Base-by-base conservation (phyloP, 2,888 invertebrate genomes). In the Polyommatus icarus region DNA sequence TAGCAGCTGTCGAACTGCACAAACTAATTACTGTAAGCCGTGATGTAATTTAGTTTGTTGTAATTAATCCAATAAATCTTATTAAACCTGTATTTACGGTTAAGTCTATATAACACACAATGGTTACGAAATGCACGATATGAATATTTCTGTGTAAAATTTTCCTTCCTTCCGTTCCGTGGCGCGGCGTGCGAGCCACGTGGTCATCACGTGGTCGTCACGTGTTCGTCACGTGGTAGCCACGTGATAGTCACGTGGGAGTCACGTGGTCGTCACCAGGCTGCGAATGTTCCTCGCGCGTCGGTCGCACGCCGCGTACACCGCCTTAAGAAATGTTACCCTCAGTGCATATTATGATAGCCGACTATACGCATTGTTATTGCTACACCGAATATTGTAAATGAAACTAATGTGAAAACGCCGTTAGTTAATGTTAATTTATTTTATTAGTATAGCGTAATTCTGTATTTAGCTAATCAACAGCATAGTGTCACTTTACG, bases 341-440 rank as follows among this genome's bases (percentile, higher is more conserved):
- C 81, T 83, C 84, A 84, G 83, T 84, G 85, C 86, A 86, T 87
- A 40, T 8, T 40, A 87, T 86, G 84, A 87, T 87, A 88, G 87
- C 87, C 87, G 87, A 87, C 84, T 84, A 81, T 83, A 83, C 79
- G 89, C 89, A 91, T 93, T 93, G 93, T 93, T 93, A 92, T 75
- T 90, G 89, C 90, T 88, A 89, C 91, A 92, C 93, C 92, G 91
- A 92, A 92, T 89, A 89, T 90, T 90, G 89, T 90, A 89, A 89
- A 88, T 88, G 84, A 85, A 88, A 89, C 87, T 89, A 88, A 86
- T 86, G 89, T 87, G 84, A 79, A 84, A 87, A 83, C 84, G 88
- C 88, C 89, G 89, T 90, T 92, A 91, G 89, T 87, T 87, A 89
- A 89, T 87, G 83, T 88, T 88, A 83, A 83, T 85, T 87, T 85